These are phyloP conservation scores for Pseudochirops corinnae DNA, from an alignment of 2,797 vertebrate species.

Conservation along the genomic window DNA sequence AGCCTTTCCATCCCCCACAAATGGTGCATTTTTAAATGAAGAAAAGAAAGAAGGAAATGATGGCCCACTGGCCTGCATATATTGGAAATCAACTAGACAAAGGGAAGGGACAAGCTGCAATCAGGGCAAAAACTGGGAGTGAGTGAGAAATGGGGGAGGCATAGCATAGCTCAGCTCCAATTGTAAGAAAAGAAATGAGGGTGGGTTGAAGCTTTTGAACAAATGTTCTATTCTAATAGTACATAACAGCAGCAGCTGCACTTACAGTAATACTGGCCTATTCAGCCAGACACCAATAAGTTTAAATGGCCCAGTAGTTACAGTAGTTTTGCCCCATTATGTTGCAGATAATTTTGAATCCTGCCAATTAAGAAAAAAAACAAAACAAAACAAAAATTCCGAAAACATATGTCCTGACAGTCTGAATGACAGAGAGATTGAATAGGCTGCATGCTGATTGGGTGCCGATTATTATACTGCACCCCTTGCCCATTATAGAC, in stretches of 20 bases:
- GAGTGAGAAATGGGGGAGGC: constrained; percentile 1
- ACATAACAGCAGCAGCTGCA: constrained; percentile 77
- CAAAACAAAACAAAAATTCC: constrained; percentile 55
- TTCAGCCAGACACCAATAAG: constrained; percentile 74
- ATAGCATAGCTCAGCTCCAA: constrained; percentile 58
- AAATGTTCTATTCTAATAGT: constrained; percentile 68
- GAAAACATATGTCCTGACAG: constrained; percentile 65
- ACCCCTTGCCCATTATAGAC: constrained; percentile 1
- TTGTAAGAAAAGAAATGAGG: constrained; percentile 71
- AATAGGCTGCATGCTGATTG: constrained; percentile 62
- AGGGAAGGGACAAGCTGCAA: constrained; percentile 78
- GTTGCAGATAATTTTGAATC: constrained; percentile 76
- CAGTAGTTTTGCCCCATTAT: constrained; percentile 79
- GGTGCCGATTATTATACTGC: constrained; percentile 34
- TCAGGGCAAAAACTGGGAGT: constrained; percentile 66
- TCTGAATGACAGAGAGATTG: constrained; percentile 73
- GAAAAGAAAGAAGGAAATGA: constrained; percentile 30
- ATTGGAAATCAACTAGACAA: constrained; percentile 75
- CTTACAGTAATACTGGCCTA: constrained; percentile 73
- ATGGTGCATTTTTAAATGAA: constrained; percentile 34
- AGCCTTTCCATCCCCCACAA: neutral
- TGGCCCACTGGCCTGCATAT: constrained; percentile 51
- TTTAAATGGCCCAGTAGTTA: constrained; percentile 77
- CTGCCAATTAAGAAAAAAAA: constrained; percentile 74
- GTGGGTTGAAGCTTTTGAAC: constrained; percentile 63